Evolutionary conservation across 2,888 invertebrate genomes (phyloP), one percentile per base, ranked within the genome.

Genomic region (Syrphus vitripennis): DNA sequence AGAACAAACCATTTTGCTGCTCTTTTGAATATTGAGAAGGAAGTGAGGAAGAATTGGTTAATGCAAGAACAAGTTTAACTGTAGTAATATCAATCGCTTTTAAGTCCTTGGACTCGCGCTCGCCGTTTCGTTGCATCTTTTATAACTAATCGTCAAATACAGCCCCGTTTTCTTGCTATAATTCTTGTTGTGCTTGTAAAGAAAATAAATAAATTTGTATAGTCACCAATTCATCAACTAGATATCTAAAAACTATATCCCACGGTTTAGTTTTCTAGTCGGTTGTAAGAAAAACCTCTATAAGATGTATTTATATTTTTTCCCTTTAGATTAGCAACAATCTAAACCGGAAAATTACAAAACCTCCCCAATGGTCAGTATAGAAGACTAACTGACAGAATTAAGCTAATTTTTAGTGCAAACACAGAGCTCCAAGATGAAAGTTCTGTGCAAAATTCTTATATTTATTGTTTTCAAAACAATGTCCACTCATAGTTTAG

Each of bases 331-430:
- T 83, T 69, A 45, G 67, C 37, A 31, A 31, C 31, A 75, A 83
- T 80, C 83, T 80, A 75, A 50, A 65, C 70, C 80, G 83, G 75
- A 83, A 70, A 70, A 65, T 40, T 53, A 10, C 6, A 9, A 69
- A 69, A 69, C 29, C 29, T n/a, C 45, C 26, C 42, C 12, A 26
- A 29, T 3, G 7, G 19, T 12, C n/a, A 29, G 4, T 40, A 61
- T n/a, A 40, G 9, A 14, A 12, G 14, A 14, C 3, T 26, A 26
- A 24, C 3, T n/a, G 6, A 7, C 3, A 50, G n/a, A 7, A n/a
- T 14, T 19, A 19, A 37, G 19, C 34, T 10, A 21, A 19, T 19
- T 31, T 48, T 75, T 53, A 79, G 83, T 74, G 24, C 26, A 14
- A 40, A 55, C 40, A 57, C 16, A 37, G 29, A 19, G 5, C 14